Evolutionary conservation across 2,113 vertebrate species (phyloP).

Genomic region (Oryzias curvinotus): DNA sequence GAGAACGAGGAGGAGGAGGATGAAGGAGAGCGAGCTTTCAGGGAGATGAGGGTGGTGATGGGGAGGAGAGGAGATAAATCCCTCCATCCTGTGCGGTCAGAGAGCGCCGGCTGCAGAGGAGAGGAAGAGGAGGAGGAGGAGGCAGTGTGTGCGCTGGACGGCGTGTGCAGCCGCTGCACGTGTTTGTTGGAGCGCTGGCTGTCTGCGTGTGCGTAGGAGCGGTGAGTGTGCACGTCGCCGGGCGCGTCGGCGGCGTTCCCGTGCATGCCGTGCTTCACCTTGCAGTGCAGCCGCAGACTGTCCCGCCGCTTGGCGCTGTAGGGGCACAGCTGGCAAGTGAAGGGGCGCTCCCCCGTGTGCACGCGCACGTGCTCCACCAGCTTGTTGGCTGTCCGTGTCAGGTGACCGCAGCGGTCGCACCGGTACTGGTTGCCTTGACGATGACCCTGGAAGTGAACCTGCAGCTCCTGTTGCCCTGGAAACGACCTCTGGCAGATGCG

Average conservation of each 20-base stretch:
- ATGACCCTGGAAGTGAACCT: slow-evolving; percentile 95
- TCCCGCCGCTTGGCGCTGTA: slow-evolving; percentile 99
- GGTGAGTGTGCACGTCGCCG: slow-evolving; percentile 60
- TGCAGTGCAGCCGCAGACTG: slow-evolving; percentile 99
- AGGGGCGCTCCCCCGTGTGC: slow-evolving; percentile 97
- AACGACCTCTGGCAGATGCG: slow-evolving; percentile 98
- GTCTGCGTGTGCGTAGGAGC: slow-evolving; percentile 57
- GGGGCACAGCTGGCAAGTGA: slow-evolving; percentile 97
- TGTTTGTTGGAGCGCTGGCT: slow-evolving; percentile 68
- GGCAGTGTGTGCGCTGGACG: slow-evolving; percentile 5
- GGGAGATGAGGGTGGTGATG: slow-evolving; percentile 82
- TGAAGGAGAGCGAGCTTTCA: slow-evolving; percentile 71
- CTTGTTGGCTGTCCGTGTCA: slow-evolving; percentile 99
- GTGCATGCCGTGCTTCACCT: slow-evolving; percentile 92
- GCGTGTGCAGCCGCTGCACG: slow-evolving; percentile 72
- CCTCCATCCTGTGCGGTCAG: slow-evolving; percentile 88
- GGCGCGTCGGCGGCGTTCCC: slow-evolving; percentile 70
- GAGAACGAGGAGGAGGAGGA: slow-evolving; percentile 58
- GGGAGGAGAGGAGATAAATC: slow-evolving; percentile 95
- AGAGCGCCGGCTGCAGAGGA: slow-evolving; percentile 68
- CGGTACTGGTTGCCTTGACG: slow-evolving; percentile 99
- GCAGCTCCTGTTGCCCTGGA: slow-evolving; percentile 95
- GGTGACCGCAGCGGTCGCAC: slow-evolving; percentile 97
- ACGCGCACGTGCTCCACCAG: slow-evolving; percentile 98
- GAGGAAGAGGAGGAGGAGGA: slow-evolving; percentile 67